phyloP scores from a whole-genome alignment of 2,797 vertebrate species.

The Bovichtus diacanthus region DNA sequence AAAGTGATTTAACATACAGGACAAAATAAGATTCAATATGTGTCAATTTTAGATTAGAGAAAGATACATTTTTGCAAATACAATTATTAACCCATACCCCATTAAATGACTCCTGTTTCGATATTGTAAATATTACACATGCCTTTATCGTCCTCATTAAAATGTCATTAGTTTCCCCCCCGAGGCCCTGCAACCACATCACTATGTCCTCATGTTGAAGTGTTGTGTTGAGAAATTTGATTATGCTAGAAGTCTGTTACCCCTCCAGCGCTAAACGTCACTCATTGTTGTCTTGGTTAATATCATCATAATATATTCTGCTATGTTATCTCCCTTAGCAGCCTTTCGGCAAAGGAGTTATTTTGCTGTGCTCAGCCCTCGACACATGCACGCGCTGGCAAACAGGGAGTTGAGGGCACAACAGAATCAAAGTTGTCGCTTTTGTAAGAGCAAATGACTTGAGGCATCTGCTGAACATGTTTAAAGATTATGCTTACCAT shows the following conservation, averaged over 20 bases:
- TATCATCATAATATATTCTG: slow-evolving; percentile 51
- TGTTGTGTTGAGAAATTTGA: slow-evolving; percentile 49
- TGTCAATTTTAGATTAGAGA: not conserved
- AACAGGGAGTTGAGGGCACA: slow-evolving; percentile 13
- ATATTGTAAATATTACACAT: slow-evolving; percentile 1
- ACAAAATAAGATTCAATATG: not conserved
- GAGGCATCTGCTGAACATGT: not conserved
- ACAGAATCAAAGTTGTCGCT: slow-evolving; percentile 27
- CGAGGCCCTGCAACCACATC: slow-evolving; percentile 15
- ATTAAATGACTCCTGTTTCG: not conserved
- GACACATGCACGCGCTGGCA: slow-evolving; percentile 29
- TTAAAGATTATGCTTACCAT: not conserved
- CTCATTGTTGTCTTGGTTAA: slow-evolving; percentile 51
- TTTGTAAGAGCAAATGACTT: slow-evolving; percentile 7
- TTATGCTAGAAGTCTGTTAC: slow-evolving; percentile 45
- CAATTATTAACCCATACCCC: not conserved
- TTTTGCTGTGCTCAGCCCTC: slow-evolving; percentile 33
- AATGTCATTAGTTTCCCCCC: slow-evolving; percentile 13
- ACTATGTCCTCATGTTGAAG: slow-evolving; percentile 40
- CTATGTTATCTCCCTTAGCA: slow-evolving; percentile 43
- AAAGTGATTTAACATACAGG: not conserved
- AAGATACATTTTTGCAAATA: not conserved
- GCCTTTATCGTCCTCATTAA: slow-evolving; percentile 16
- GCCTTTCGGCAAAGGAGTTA: slow-evolving; percentile 33
- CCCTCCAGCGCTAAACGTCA: slow-evolving; percentile 52